Evolutionary conservation across 2,797 vertebrate species (phyloP), one percentile per base, ranked within the genome.

Genomic region (Sternotherus odoratus): DNA sequence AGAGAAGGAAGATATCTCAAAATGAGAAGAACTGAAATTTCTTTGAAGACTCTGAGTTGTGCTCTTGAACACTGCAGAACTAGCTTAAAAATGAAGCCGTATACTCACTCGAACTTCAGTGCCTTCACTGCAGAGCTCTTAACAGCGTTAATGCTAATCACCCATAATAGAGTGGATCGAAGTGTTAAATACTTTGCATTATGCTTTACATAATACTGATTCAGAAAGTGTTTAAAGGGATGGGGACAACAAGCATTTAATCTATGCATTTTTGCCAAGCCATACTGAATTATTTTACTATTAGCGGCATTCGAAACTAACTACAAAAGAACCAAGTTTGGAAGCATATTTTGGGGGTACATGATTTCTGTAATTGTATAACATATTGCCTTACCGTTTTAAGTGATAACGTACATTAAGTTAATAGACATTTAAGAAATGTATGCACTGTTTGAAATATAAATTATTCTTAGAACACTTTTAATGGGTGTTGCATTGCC

Each of bases 381-480:
- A 99, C 99, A 98, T 99, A 98, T 99, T 99, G 99, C 99, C 99
- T 99, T 96, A 98, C 98, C 98, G 98, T 98, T 98, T 98, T 98
- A 99, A 98, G 98, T 99, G 98, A 98, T 98, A 99, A 98, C 98
- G 85, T 98, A 98, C 98, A 98, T 99, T 99, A 99, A 99, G 98
- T 99, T 99, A 99, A 99, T 98, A 99, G 98, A 98, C 97, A 98
- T 99, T 98, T 99, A 99, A 99, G 95, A 97, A 99, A 98, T 99
- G 96, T 98, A 98, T 99, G 99, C 99, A 99, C 99, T 99, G 99
- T 99, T 99, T 99, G 98, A 99, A 99, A 98, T 99, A 98, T 99
- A 99, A 99, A 99, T 99, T 99, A 99, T 99, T 99, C 98, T 98
- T 99, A 99, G 98, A 99, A 99, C 98, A 99, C 99, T 99, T 98